phyloP scores from a whole-genome alignment of 1,140 invertebrate genomes.

The Sycophila sp. region DNA sequence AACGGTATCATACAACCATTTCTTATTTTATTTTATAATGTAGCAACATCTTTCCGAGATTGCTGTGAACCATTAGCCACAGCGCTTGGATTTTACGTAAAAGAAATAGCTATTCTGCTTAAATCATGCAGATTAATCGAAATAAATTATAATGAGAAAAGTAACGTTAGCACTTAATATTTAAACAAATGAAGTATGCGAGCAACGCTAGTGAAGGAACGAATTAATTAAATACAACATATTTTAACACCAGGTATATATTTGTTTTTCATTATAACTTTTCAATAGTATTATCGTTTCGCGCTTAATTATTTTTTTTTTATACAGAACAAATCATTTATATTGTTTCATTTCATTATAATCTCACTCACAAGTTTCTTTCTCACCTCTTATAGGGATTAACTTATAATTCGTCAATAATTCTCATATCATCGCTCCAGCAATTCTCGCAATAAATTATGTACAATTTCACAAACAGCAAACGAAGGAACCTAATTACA shows the following conservation, averaged over 20 bases:
- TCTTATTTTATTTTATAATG: constrained; percentile 72
- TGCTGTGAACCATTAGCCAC: constrained; percentile 71
- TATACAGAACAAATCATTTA: constrained; percentile 60
- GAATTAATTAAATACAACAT: constrained; percentile 15
- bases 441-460: constrained; percentile 37
- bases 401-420: constrained; percentile 60
- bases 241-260: constrained; percentile 63
- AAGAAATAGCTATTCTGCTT: constrained; percentile 63
- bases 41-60: constrained; percentile 70
- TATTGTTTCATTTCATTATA: constrained; percentile 31
- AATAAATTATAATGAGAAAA: constrained; percentile 48
- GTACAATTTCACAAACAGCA: constrained; percentile 53
- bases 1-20: constrained; percentile 74
- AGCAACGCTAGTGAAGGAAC: background rate
- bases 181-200: background rate
- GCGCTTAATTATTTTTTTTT: constrained; percentile 44
- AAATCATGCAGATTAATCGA: constrained; percentile 65
- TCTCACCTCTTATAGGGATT: constrained; percentile 51
- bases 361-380: constrained; percentile 35
- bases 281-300: constrained; percentile 61
- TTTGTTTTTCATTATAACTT: constrained; percentile 63
- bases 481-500: constrained; percentile 68
- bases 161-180: background rate
- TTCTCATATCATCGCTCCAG: constrained; percentile 38
- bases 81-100: constrained; percentile 65